phyloP scores from a whole-genome alignment of 1,140 invertebrate species.

The Nephila pilipes region DNA sequence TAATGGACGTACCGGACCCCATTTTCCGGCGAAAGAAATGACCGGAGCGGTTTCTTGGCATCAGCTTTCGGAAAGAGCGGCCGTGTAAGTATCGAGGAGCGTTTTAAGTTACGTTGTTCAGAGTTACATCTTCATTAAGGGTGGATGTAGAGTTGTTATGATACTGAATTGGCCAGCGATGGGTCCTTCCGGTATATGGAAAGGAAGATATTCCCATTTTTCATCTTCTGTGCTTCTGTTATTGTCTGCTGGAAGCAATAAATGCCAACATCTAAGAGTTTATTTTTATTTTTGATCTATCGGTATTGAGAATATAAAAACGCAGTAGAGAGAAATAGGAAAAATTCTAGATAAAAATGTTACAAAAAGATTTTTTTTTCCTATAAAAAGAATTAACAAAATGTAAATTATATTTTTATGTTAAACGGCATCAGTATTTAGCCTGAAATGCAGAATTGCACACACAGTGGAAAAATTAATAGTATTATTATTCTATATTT shows the following conservation, averaged over 20 bases:
- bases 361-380: too few species aligned
- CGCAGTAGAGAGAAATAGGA: too few species aligned
- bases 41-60: neutral
- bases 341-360: too few species aligned
- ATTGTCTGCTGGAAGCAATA: conserved; percentile 27
- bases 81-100: neutral
- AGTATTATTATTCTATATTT: too few species aligned
- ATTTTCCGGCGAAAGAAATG: neutral
- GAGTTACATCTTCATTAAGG: conserved; percentile 60
- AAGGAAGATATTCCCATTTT: conserved; percentile 1
- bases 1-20: conserved; percentile 3
- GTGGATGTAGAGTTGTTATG: neutral
- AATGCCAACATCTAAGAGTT: neutral
- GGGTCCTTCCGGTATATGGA: neutral
- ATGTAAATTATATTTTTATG: too few species aligned
- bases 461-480: too few species aligned
- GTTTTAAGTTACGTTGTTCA: conserved; percentile 27
- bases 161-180: conserved; percentile 8
- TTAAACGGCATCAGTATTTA: too few species aligned
- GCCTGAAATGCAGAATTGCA: too few species aligned
- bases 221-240: neutral
- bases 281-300: neutral
- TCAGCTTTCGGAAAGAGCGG: neutral
- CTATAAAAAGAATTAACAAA: too few species aligned
- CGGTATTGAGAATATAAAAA: neutral